Evolutionary conservation across 2,797 vertebrate species (phyloP).

Genomic region (Clarias pachynema): DNA sequence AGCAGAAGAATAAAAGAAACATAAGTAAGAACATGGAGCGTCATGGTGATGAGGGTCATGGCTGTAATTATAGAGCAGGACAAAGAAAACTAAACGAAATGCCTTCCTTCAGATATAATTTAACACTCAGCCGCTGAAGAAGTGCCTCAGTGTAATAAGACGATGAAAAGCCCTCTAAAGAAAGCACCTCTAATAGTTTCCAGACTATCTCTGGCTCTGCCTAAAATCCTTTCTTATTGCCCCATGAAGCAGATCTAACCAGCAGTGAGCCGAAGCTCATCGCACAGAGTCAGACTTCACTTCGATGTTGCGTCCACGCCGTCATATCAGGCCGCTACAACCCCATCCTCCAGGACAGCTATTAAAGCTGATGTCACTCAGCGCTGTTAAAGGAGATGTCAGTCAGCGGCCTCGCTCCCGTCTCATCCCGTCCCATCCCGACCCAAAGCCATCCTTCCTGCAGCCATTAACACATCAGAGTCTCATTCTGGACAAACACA

Average conservation of each 20-base stretch:
- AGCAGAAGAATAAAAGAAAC: not conserved
- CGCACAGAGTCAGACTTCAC: conserved; percentile 36
- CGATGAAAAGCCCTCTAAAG: conserved; percentile 31
- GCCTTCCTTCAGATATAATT: conserved; percentile 17
- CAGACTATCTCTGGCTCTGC: conserved; percentile 36
- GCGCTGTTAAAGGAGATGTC: conserved; percentile 53
- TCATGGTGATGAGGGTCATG: conserved; percentile 14
- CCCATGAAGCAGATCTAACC: conserved; percentile 20
- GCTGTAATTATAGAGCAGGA: conserved; percentile 18
- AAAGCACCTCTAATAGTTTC: conserved; percentile 35
- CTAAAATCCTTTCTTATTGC: conserved; percentile 17
- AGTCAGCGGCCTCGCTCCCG: conserved; percentile 67
- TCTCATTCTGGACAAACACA: conserved; percentile 83
- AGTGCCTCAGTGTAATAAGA: conserved; percentile 13
- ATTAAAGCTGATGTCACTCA: conserved; percentile 49
- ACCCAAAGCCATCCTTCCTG: conserved; percentile 75
- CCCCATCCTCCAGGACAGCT: conserved; percentile 70
- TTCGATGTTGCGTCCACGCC: conserved; percentile 47
- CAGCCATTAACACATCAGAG: conserved; percentile 89
- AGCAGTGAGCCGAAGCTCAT: conserved; percentile 18
- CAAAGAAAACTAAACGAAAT: conserved; percentile 25
- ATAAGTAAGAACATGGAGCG: not conserved
- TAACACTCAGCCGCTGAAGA: conserved; percentile 11
- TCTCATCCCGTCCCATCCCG: conserved; percentile 70
- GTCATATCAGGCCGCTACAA: conserved; percentile 62